Evolutionary conservation across 1,140 invertebrate genomes (phyloP), one percentile per base, ranked within the genome.

Genomic region (Philotrypesis tridentata): DNA sequence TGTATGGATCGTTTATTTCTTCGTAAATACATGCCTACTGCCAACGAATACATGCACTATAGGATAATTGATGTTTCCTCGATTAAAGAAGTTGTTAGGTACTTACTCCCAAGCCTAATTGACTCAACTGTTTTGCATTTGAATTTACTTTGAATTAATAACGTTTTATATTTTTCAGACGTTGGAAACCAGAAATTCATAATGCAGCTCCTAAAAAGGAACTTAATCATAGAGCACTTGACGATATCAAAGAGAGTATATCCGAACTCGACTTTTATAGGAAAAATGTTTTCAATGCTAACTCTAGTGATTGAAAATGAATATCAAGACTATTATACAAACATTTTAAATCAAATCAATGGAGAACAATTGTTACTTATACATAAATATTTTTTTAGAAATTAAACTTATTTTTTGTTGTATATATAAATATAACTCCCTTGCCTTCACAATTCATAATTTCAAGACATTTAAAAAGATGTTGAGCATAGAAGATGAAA

Each of bases 51-150:
- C 90, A 92, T 99, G 78, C 97, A 99, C 91, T 99, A 99, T 91
- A 94, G 98, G 87, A 95, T 97, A 29, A 95, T 99, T 74, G 98
- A 99, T 94, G 97, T 99, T 6, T 97, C 96, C 43, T 94, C 96
- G 4, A 91, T 99, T 1, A 99, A 98, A 90, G 98, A 99, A 92
- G 87, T 99, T 29, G 91, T 91, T 67, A 94, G 90, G 94, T 93
- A 91, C 85, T 81, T 80, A 84, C 85, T 81, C 79, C 83, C 43
- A 23, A 48, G 74, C 73, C 80, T 55, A 68, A 29, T 65, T 43
- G 40, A 17, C 40, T 14, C 17, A 11, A 65, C n/a, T 65, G 73
- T 29, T 75, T 67, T 73, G 40, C 3, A 80, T 82, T 83, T 82
- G 83, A 61, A 67, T 86, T 68, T 72, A 63, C 80, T 23, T n/a